These are phyloP conservation scores for Campoplex capitator DNA, from an alignment of 2,888 invertebrate species.

Conservation along the genomic window DNA sequence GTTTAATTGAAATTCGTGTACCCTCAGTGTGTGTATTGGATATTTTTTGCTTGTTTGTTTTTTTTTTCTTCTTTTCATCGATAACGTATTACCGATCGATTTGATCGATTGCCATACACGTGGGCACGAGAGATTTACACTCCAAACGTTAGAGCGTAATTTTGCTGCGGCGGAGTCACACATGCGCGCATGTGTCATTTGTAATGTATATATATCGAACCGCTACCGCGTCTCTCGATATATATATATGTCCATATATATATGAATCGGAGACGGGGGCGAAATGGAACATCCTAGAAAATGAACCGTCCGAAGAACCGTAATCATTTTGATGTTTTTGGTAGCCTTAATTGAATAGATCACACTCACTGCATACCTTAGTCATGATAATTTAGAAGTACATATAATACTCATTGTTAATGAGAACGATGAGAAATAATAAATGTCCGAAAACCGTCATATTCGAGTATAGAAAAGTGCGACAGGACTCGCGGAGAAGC, in stretches of 20 bases:
- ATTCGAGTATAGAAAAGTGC: too few relatives aligned
- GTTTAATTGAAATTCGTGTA: slow-evolving; percentile 7
- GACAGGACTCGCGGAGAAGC: too few relatives aligned
- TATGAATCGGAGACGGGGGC: not conserved
- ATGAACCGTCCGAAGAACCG: not conserved
- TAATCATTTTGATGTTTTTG: not conserved
- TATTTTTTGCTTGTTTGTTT: slow-evolving; percentile 25
- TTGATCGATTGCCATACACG: slow-evolving; percentile 41
- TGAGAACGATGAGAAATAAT: too few relatives aligned
- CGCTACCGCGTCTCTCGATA: too few relatives aligned
- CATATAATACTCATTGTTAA: too few relatives aligned
- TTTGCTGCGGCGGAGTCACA: slow-evolving; percentile 24
- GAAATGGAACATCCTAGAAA: not conserved
- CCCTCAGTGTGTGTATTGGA: not conserved
- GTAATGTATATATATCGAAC: not conserved
- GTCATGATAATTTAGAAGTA: not conserved
- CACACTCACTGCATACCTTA: too few relatives aligned
- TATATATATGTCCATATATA: too few relatives aligned
- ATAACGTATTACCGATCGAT: slow-evolving; percentile 46
- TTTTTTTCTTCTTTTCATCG: not conserved
- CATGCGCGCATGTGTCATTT: slow-evolving; percentile 24
- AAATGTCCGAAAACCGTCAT: too few relatives aligned
- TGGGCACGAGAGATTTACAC: slow-evolving; percentile 5
- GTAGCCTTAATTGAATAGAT: not conserved
- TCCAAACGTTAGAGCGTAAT: slow-evolving; percentile 32